A percentile compares a stretch with the other conserved stretches of the same genome.
Evolutionary conservation across 2,888 invertebrate species (phyloP).

Genomic region (Chrysotoxum bicinctum): DNA sequence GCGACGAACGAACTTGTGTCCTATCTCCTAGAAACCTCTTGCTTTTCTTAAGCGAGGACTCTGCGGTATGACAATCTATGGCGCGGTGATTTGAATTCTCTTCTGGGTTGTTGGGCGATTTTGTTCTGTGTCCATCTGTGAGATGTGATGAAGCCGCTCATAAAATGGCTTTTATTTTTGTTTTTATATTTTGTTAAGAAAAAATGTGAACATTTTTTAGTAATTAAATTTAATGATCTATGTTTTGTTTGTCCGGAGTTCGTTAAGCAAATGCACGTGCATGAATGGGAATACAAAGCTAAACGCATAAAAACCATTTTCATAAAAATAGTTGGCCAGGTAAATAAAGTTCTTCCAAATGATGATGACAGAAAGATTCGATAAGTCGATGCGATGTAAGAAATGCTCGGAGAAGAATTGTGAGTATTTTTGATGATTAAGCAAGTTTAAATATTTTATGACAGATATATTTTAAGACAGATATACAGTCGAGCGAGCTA

Average conservation of each 20-base stretch:
- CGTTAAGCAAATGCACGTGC: conserved; percentile 25
- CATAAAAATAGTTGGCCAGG: conserved; percentile 2
- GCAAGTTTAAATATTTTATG: not conserved
- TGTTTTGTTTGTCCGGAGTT: conserved; percentile 20
- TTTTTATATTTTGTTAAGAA: conserved; percentile 25
- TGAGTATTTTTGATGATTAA: not conserved
- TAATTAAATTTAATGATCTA: conserved; percentile 54
- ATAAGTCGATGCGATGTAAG: not conserved
- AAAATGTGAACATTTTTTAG: conserved; percentile 33
- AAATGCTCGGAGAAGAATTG: not conserved
- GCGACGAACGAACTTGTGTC: conserved; percentile 26
- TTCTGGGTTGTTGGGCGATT: conserved; percentile 7
- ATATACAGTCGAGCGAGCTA: too few relatives aligned
- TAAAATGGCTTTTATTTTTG: conserved; percentile 34
- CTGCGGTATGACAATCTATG: conserved; percentile 14
- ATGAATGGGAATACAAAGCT: not conserved
- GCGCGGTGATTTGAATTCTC: conserved; percentile 57
- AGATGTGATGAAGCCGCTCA: conserved; percentile 49
- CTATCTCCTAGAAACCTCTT: conserved; percentile 33
- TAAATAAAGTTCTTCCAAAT: conserved; percentile 21
- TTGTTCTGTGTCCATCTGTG: conserved; percentile 49
- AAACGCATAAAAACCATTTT: not conserved
- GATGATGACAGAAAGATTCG: not conserved
- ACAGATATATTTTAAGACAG: too few relatives aligned
- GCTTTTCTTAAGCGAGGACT: conserved; percentile 1